Percentiles rank a stretch among this genome's conserved stretches.
phyloP scores from a whole-genome alignment of 2,113 vertebrate genomes.

The Ceuthmochares aereus region DNA sequence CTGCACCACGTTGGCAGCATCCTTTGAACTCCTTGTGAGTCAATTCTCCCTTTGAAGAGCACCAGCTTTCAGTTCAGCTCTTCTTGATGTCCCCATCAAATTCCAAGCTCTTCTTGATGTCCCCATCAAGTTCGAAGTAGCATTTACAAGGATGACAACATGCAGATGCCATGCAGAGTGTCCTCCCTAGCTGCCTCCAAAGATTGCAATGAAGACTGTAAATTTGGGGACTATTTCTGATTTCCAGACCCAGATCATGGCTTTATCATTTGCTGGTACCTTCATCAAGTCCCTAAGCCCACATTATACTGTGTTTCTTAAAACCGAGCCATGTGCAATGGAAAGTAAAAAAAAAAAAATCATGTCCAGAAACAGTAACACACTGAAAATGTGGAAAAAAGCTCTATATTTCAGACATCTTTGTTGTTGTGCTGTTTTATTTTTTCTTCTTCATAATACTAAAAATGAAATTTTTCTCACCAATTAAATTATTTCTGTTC shows the following conservation, averaged over 20 bases:
- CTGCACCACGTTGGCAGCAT: fast-evolving
- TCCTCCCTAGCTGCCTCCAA: not conserved
- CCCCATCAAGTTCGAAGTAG: not conserved
- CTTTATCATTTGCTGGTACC: not conserved
- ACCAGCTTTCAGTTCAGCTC: not conserved
- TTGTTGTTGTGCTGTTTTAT: not conserved
- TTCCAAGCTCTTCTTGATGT: not conserved
- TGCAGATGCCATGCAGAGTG: not conserved
- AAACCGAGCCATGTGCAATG: not conserved
- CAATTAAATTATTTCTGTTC: not conserved
- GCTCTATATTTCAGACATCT: not conserved
- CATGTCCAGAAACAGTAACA: not conserved
- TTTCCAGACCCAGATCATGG: not conserved
- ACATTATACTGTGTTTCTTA: not conserved
- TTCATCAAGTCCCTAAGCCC: not conserved
- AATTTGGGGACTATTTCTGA: not conserved
- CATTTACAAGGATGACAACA: not conserved
- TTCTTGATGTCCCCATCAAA: not conserved
- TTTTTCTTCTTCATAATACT: not conserved
- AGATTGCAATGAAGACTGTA: not conserved
- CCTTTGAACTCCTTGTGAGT: not conserved
- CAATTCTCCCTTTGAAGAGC: not conserved
- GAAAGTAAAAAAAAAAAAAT: not conserved
- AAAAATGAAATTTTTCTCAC: not conserved
- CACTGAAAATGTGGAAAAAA: not conserved